These are phyloP conservation scores for Haliclona indistincta DNA, from an alignment of 37 sponge, comb jelly and placozoan genomes.

Conservation along the genomic window DNA sequence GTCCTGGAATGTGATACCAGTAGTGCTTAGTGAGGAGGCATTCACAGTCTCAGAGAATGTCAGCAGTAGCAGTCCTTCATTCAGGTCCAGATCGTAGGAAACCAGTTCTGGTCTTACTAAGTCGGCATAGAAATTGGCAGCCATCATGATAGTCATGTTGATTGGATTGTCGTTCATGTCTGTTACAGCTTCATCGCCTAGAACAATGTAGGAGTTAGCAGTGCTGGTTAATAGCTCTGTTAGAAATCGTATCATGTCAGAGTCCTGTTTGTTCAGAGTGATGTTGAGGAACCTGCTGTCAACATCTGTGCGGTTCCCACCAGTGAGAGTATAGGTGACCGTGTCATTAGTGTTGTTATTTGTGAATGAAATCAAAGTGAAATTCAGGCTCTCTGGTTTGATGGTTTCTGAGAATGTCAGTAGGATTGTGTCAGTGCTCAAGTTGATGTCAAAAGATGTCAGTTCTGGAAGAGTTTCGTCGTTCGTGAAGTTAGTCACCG, in stretches of 20 bases:
- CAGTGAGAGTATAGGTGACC: constrained; percentile 59
- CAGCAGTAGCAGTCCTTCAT: constrained; percentile 50
- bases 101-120: constrained; percentile 42
- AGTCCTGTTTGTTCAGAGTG: constrained; percentile 82
- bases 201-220: constrained; percentile 47
- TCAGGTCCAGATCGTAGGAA: constrained; percentile 73
- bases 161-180: constrained; percentile 79
- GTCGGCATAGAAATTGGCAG: constrained; percentile 50
- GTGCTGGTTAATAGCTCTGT: constrained; percentile 52
- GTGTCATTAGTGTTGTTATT: constrained; percentile 23
- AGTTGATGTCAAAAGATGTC: constrained; percentile 70
- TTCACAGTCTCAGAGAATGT: constrained; percentile 83
- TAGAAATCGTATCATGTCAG: constrained; percentile 77
- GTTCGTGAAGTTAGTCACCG: constrained; percentile 36
- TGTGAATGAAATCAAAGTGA: constrained; percentile 60
- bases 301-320: constrained; percentile 58
- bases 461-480: constrained; percentile 61
- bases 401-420: constrained; percentile 92
- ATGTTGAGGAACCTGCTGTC: constrained; percentile 68
- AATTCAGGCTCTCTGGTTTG: constrained; percentile 40
- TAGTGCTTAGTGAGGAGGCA: constrained; percentile 39
- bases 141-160: constrained; percentile 17
- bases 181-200: constrained; percentile 40
- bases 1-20: constrained; percentile 67
- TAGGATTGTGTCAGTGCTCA: constrained; percentile 64